phyloP scores from a whole-genome alignment of 1,140 invertebrate species.

The Telenomus remus region DNA sequence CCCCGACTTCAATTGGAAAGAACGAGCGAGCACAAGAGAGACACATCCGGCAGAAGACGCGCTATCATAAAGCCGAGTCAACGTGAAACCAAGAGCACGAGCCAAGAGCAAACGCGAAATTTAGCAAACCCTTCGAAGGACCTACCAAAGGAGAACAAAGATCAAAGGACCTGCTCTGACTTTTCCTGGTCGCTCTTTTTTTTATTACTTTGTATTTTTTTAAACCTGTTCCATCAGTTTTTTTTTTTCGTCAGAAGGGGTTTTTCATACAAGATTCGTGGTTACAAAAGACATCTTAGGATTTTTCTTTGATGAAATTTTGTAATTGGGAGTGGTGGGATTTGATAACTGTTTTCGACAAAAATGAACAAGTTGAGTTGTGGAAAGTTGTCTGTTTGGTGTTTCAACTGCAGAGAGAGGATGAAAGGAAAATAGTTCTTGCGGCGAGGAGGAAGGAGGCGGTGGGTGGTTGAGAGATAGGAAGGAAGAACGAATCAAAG shows the following conservation, averaged over 20 bases:
- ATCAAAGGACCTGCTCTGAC: not conserved
- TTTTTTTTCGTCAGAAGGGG: no score
- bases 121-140: slow-evolving; percentile 31
- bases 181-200: no score
- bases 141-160: slow-evolving; percentile 25
- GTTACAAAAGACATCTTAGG: no score
- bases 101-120: slow-evolving; percentile 46
- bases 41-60: slow-evolving; percentile 20
- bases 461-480: not conserved
- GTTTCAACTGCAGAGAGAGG: no score
- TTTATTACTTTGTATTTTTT: no score
- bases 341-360: no score
- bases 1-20: slow-evolving; percentile 64
- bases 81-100: slow-evolving; percentile 38
- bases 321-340: no score
- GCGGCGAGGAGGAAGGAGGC: slow-evolving; percentile 6
- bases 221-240: no score
- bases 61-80: slow-evolving; percentile 23
- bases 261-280: no score
- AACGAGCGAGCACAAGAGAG: slow-evolving; percentile 34
- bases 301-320: no score
- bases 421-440: slow-evolving; percentile 2
- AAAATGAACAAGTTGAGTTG: no score
- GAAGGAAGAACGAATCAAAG: slow-evolving; percentile 61
- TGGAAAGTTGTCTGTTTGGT: no score